Percentiles rank a stretch among this genome's conserved stretches.
phyloP scores from a whole-genome alignment of 1,140 invertebrate species.

The Penaeus chinensis region DNA sequence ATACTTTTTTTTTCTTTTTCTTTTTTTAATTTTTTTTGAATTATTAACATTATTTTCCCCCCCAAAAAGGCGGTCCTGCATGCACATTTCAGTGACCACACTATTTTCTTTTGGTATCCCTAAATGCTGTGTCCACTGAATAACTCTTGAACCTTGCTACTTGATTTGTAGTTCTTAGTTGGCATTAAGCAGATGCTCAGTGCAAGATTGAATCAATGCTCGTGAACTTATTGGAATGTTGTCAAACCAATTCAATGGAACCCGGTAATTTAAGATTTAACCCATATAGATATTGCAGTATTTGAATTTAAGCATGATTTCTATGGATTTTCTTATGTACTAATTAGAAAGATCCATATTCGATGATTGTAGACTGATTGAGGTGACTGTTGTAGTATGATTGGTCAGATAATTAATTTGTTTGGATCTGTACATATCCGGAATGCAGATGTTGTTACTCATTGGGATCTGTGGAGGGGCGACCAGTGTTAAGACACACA shows the following conservation, averaged over 20 bases:
- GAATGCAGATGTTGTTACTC: conserved; percentile 53
- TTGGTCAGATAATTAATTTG: conserved; percentile 50
- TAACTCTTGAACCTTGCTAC: conserved; percentile 60
- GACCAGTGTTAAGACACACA: conserved; percentile 50
- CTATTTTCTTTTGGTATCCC: conserved; percentile 61
- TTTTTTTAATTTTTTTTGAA: too few species aligned
- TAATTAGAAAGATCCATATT: conserved; percentile 59
- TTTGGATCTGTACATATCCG: conserved; percentile 54
- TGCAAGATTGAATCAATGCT: conserved; percentile 59
- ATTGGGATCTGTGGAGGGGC: conserved; percentile 29
- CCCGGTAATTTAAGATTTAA: conserved; percentile 58
- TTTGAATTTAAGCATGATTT: conserved; percentile 60
- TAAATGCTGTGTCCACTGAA: conserved; percentile 62
- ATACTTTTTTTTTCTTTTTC: conserved; percentile 34
- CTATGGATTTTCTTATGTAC: conserved; percentile 61
- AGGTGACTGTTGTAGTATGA: conserved; percentile 57
- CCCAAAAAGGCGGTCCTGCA: conserved; percentile 55
- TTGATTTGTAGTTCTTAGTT: conserved; percentile 62
- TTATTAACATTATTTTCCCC: conserved; percentile 43
- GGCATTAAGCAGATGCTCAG: conserved; percentile 60
- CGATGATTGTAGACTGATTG: conserved; percentile 53
- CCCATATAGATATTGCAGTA: conserved; percentile 60
- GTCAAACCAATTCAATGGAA: conserved; percentile 61
- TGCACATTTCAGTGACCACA: conserved; percentile 61
- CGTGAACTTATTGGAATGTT: conserved; percentile 60